These are phyloP conservation scores for Drosophila tristis DNA, from an alignment of 1,140 invertebrate species.

Conservation along the genomic window DNA sequence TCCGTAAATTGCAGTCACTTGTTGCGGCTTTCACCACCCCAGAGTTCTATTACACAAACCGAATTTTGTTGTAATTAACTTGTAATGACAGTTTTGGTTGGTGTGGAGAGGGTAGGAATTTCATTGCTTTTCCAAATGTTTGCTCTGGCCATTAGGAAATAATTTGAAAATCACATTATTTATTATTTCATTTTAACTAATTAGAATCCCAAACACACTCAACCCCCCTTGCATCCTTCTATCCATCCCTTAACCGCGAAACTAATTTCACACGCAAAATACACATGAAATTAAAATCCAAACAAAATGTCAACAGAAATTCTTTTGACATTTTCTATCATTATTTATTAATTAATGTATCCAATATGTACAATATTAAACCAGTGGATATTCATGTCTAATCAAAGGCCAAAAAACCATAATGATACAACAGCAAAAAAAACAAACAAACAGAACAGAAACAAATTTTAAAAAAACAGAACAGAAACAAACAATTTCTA, in stretches of 20 bases:
- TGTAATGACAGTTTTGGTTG: conserved; percentile 33
- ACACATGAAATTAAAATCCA: conserved; percentile 5
- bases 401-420: conserved; percentile 40
- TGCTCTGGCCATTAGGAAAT: conserved; percentile 9
- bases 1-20: conserved; percentile 3
- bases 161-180: conserved; percentile 47
- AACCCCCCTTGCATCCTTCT: too few relatives aligned
- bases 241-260: conserved; percentile 26
- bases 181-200: conserved; percentile 60
- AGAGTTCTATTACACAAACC: background rate
- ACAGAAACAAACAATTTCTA: conserved; percentile 34
- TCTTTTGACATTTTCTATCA: conserved; percentile 24
- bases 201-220: conserved; percentile 44
- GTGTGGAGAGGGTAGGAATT: background rate
- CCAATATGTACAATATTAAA: conserved; percentile 22
- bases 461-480: conserved; percentile 15
- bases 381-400: conserved; percentile 52
- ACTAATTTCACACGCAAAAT: conserved; percentile 62
- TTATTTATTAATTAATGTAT: conserved; percentile 32
- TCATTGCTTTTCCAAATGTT: background rate
- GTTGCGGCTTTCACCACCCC: conserved; percentile 2
- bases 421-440: conserved; percentile 3
- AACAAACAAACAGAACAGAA: background rate
- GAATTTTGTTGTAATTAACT: conserved; percentile 32
- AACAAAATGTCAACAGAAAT: conserved; percentile 35